Evolutionary conservation across 1,140 invertebrate species (phyloP).

Genomic region (Luehdorfia chinensis): DNA sequence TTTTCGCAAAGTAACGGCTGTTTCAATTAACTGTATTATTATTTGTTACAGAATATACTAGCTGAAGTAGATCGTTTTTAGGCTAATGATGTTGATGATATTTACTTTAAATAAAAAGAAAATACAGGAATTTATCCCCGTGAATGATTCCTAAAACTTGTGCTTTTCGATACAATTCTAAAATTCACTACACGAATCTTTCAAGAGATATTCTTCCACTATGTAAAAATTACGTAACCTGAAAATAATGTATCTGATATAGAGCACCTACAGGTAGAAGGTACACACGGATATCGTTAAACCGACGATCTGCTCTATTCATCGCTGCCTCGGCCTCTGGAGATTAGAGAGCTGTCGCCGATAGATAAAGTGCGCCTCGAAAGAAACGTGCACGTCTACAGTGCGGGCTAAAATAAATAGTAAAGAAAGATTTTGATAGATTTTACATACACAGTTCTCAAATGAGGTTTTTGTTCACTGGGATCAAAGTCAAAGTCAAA

Average conservation of each 20-base stretch:
- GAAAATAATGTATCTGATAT: slow-evolving; percentile 1
- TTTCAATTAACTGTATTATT: too few species aligned
- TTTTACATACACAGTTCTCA: too few species aligned
- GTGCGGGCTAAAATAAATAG: slow-evolving; percentile 16
- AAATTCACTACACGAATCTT: slow-evolving; percentile 13
- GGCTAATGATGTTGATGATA: too few species aligned
- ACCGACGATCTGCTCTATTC: slow-evolving; percentile 30
- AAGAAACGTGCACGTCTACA: slow-evolving; percentile 21
- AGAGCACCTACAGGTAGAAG: slow-evolving; percentile 6
- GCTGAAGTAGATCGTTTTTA: too few species aligned
- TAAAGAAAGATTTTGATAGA: too few species aligned
- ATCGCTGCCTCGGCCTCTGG: slow-evolving; percentile 27
- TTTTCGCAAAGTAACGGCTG: too few species aligned
- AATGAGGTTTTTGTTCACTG: too few species aligned
- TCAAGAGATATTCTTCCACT: background rate
- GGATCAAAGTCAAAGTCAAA: too few species aligned
- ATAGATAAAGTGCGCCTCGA: slow-evolving; percentile 37
- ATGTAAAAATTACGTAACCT: background rate
- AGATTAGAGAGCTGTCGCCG: slow-evolving; percentile 32
- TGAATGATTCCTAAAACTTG: slow-evolving; percentile 7
- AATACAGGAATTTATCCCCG: background rate
- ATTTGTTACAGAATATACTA: too few species aligned
- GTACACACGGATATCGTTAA: slow-evolving; percentile 12
- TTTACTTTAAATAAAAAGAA: background rate
- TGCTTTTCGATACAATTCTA: slow-evolving; percentile 8